phyloP scores from a whole-genome alignment of 2,797 vertebrate genomes.

The Semotilus atromaculatus region DNA sequence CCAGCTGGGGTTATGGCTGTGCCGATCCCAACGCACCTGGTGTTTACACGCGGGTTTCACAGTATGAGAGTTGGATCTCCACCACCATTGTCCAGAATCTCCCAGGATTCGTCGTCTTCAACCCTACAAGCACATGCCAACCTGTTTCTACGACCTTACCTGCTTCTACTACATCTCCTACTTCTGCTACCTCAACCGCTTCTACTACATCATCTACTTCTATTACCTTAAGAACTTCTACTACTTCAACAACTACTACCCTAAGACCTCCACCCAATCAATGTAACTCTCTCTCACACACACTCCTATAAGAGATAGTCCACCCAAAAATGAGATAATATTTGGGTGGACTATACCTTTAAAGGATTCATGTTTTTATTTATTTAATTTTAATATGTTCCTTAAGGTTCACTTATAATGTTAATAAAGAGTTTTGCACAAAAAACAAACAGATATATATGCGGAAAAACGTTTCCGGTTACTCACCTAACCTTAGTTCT shows the following conservation, averaged over 20 bases:
- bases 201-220: not conserved
- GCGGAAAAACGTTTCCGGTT: too few relatives aligned
- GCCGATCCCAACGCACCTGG: slow-evolving; percentile 67
- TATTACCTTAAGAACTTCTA: not conserved
- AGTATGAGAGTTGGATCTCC: slow-evolving; percentile 69
- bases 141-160: not conserved
- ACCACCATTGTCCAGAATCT: not conserved
- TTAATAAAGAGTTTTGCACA: not conserved
- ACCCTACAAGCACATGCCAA: not conserved
- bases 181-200: not conserved
- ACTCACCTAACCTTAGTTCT: too few relatives aligned
- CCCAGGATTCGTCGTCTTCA: slow-evolving; percentile 46
- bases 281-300: slow-evolving; percentile 14
- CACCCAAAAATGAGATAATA: too few relatives aligned
- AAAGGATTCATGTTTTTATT: not conserved
- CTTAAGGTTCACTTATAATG: not conserved
- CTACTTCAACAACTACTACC: not conserved
- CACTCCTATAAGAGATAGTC: not conserved
- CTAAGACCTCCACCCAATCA: not conserved
- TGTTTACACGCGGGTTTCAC: slow-evolving; percentile 68
- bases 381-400: not conserved
- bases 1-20: slow-evolving; percentile 75
- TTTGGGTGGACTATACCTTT: not conserved
- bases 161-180: not conserved
- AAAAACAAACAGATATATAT: not conserved